Evolutionary conservation across 2,113 vertebrate species (phyloP).

Genomic region (Upupa epops): DNA sequence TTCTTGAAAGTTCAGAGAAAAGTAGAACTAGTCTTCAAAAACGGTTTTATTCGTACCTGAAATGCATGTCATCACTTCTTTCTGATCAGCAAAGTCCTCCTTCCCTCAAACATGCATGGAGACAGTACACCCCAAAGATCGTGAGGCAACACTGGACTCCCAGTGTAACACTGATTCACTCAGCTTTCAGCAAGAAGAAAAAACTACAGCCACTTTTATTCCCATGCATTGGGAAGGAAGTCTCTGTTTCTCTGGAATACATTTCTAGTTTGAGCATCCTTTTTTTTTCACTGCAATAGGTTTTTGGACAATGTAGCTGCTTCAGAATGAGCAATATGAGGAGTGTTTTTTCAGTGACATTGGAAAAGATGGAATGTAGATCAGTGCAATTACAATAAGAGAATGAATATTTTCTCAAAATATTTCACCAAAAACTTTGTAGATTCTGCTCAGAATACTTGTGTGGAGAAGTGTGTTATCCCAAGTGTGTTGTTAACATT

Average conservation of each 20-base stretch:
- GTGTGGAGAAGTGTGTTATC: background rate
- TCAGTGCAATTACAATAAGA: background rate
- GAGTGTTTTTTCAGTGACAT: background rate
- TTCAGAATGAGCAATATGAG: background rate
- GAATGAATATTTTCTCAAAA: background rate
- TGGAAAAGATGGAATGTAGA: background rate
- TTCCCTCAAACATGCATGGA: background rate
- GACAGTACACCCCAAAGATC: background rate
- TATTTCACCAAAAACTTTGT: background rate
- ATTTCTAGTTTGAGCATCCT: background rate
- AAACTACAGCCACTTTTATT: background rate
- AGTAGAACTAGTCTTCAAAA: background rate
- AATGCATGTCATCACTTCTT: background rate
- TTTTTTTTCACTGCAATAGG: background rate
- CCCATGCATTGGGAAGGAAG: background rate
- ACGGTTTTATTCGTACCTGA: background rate
- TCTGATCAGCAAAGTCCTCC: background rate
- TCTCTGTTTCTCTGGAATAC: background rate
- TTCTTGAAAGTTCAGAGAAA: background rate
- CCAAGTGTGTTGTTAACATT: background rate
- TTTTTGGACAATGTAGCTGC: background rate
- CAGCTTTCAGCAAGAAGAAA: background rate
- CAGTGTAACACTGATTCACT: background rate
- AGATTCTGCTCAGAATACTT: background rate
- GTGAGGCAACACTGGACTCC: background rate